Conservation (phyloP, 2,888 invertebrate species). For the Zelleria hepariella region DNA sequence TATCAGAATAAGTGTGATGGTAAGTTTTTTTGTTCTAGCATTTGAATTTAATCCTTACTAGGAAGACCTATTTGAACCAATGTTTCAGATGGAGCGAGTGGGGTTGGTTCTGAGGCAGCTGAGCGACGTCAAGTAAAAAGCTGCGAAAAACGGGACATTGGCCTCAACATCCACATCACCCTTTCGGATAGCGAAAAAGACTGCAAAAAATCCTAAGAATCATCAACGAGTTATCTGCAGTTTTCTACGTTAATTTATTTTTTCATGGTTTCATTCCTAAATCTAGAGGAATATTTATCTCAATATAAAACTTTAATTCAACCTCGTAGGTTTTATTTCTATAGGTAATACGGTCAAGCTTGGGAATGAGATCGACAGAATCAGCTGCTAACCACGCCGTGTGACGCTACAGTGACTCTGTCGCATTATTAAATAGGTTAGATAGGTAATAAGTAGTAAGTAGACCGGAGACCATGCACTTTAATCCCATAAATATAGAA, state of each 20-base stretch:
- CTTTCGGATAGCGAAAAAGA: constrained; percentile 5
- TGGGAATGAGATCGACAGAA: background rate
- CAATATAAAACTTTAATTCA: background rate
- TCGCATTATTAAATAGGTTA: too few species aligned
- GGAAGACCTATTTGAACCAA: background rate
- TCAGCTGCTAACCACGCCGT: background rate
- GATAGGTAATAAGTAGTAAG: too few species aligned
- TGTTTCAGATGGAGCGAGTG: background rate
- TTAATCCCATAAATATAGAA: too few species aligned
- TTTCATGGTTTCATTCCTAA: background rate
- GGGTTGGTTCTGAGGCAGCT: background rate
- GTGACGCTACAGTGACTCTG: background rate
- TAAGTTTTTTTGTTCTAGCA: constrained; percentile 16
- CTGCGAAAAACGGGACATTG: constrained; percentile 37
- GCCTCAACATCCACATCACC: constrained; percentile 48
- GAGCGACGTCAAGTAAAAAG: constrained; percentile 10
- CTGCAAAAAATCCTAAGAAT: background rate
- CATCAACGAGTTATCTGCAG: too few species aligned
- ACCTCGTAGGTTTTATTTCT: background rate
- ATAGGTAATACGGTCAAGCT: background rate
- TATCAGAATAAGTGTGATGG: constrained; percentile 27
- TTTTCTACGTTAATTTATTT: background rate
- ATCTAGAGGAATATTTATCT: too few species aligned
- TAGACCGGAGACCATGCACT: too few species aligned
- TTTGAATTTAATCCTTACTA: background rate